Conservation (phyloP, 2,797 vertebrate genomes). For the Syncerus caffer region DNA sequence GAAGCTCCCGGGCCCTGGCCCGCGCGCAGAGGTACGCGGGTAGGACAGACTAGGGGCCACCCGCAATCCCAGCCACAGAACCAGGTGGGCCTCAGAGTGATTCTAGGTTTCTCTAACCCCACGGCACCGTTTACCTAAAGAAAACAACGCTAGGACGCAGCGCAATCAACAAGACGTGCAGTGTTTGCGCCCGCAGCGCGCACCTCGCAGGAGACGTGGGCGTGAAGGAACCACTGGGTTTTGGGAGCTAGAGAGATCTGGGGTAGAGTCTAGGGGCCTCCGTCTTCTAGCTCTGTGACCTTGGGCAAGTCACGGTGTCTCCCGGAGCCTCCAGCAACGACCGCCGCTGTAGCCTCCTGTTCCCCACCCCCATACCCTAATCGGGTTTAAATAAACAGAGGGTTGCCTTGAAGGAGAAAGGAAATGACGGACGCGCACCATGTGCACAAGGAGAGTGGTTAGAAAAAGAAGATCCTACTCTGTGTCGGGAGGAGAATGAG, state of each 20-base stretch:
- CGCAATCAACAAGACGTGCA: neutral
- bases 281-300: slow-evolving; percentile 57
- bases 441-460: neutral
- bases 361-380: slow-evolving; percentile 68
- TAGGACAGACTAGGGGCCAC: neutral
- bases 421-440: neutral
- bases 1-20: neutral
- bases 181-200: slow-evolving; percentile 26
- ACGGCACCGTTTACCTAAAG: neutral
- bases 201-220: neutral
- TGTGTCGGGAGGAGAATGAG: neutral
- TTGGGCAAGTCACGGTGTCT: slow-evolving; percentile 57
- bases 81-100: neutral
- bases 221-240: neutral
- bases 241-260: neutral
- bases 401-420: slow-evolving; percentile 42
- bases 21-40: neutral
- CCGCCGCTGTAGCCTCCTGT: neutral
- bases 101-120: slow-evolving; percentile 33
- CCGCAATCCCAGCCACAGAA: neutral
- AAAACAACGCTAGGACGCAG: slow-evolving; percentile 42
- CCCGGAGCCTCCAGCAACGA: neutral
- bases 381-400: slow-evolving; percentile 64
- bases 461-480: neutral
- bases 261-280: neutral